A percentile compares a stretch with the other conserved stretches of the same genome.
These are phyloP conservation scores for Leptonema lineaticorne DNA, from an alignment of 1,140 invertebrate species.

Conservation along the genomic window DNA sequence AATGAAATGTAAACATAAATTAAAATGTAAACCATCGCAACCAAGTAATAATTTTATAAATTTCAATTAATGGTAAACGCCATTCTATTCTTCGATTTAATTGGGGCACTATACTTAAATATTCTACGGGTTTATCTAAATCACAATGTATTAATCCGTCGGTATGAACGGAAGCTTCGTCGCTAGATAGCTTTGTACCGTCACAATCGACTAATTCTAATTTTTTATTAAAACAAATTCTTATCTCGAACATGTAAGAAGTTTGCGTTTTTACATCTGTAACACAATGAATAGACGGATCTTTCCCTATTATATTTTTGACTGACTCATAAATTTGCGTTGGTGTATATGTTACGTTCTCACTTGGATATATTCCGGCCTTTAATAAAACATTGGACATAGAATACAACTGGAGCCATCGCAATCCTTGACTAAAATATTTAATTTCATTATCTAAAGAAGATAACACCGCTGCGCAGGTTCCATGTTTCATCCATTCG, in stretches of 20 bases:
- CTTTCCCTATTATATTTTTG: constrained; percentile 55
- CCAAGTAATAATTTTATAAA: constrained; percentile 58
- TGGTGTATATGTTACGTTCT: constrained; percentile 58
- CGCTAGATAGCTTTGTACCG: constrained; percentile 47
- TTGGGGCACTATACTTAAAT: constrained; percentile 54
- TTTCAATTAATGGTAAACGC: constrained; percentile 51
- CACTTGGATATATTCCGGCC: constrained; percentile 60
- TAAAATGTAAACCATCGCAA: constrained; percentile 61
- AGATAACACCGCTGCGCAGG: constrained; percentile 68
- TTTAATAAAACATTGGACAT: constrained; percentile 63
- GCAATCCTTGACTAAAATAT: constrained; percentile 71
- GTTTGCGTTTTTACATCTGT: constrained; percentile 58
- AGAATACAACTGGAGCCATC: constrained; percentile 63
- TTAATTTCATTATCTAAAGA: constrained; percentile 66
- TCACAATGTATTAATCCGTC: constrained; percentile 60
- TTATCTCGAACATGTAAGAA: constrained; percentile 63
- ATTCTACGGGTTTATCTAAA: constrained; percentile 55
- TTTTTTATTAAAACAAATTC: constrained; percentile 67
- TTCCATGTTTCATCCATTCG: constrained; percentile 85
- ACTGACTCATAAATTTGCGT: constrained; percentile 61
- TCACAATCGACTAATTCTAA: constrained; percentile 63
- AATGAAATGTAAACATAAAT: no score
- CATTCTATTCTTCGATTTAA: constrained; percentile 38
- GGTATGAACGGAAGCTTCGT: constrained; percentile 31
- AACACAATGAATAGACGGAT: constrained; percentile 64